A percentile compares a stretch with the other conserved stretches of the same genome.
Conservation (phyloP, 2,113 vertebrate genomes). For the Corythaeola cristata region DNA sequence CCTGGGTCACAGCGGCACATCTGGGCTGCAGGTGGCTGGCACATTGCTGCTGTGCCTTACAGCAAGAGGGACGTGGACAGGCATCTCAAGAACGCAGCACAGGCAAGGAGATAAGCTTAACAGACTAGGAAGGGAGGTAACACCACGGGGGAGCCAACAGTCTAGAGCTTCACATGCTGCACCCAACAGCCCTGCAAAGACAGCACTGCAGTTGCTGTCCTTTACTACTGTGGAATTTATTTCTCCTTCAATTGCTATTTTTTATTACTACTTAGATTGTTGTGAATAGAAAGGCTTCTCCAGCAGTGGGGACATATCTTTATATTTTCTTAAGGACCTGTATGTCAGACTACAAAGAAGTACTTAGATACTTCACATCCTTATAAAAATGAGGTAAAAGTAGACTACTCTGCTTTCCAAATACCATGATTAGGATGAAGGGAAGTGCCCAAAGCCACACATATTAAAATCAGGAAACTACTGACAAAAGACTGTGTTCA, state of each 20-base stretch:
- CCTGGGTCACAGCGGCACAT: not conserved
- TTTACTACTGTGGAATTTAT: not conserved
- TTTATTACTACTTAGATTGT: not conserved
- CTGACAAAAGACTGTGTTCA: fast-evolving
- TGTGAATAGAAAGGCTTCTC: not conserved
- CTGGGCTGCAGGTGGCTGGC: not conserved
- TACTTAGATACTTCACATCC: not conserved
- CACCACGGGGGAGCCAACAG: not conserved
- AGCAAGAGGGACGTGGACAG: not conserved
- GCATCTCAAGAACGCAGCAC: not conserved
- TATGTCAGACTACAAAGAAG: not conserved
- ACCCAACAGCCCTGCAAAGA: not conserved
- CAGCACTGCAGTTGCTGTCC: not conserved
- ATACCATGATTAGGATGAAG: not conserved
- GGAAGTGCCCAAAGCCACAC: not conserved
- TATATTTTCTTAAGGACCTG: not conserved
- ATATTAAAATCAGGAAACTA: not conserved
- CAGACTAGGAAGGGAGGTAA: not conserved
- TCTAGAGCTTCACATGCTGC: fast-evolving
- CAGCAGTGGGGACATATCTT: not conserved
- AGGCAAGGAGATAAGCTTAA: not conserved
- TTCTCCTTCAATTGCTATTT: not conserved
- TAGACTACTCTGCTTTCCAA: not conserved
- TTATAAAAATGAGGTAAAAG: not conserved
- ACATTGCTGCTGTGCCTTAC: fast-evolving